Base-by-base conservation (phyloP, 2,888 invertebrate species). In the Leptinotarsa tumamoca region DNA sequence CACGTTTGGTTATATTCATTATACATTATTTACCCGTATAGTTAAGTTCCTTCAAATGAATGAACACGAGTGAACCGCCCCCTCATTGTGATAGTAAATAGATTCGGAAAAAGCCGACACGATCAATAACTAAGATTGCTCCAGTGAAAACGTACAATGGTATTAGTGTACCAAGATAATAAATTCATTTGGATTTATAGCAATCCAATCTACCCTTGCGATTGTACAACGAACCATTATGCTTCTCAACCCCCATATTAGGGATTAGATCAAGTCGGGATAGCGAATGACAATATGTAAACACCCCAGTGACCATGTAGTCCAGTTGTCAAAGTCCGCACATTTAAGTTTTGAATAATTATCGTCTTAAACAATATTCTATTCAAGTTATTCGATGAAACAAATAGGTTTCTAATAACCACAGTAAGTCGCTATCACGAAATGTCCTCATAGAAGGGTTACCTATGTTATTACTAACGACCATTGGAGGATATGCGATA, bases 201-300 rank as follows among this genome's bases (percentile, higher is more conserved):
- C n/a, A 63, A 17, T 27, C 27, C 63, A 61, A 61, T 23, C 61
- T 21, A 63, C 63, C 61, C 66, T 49, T 63, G 51, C 13, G 52
- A 66, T 7, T 66, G 51, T 71, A 61, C 56, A 49, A 17, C 27
- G 15, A 61, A 43, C 63, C 15, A 61, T 51, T 68, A 68, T 73
- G n/a, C 51, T 68, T 27, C 68, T 51, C n/a, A 33, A 67, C 18
- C 54, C 54, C 63, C n/a, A 17, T 33, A 63, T 66, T 43, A 21
- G 23, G 15, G 18, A 33, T 68, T 49, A 71, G 56, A 68, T 63
- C 33, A n/a, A n/a, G 27, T 71, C n/a, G 50, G 66, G 51, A 61
- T 75, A 71, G 68, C 54, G 63, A 75, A 71, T 71, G 50, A 61
- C 49, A 18, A 52, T 66, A 71, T 67, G 50, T 63, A 68, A 71